phyloP scores from a whole-genome alignment of 2,113 vertebrate genomes.

The Callipepla californica region DNA sequence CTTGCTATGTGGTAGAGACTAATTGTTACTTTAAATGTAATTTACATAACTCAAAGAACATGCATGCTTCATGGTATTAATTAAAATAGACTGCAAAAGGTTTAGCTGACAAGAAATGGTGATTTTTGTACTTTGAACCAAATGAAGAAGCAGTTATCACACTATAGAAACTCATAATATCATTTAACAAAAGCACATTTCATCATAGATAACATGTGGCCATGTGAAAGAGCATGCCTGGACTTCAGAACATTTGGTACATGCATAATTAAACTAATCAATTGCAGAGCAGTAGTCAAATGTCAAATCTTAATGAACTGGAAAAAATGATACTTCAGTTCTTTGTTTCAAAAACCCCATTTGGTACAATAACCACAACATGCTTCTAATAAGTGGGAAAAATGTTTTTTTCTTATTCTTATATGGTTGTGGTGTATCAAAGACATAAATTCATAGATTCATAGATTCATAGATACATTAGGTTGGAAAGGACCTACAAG shows the following conservation, averaged over 20 bases:
- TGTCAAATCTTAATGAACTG: constrained; percentile 66
- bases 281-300: constrained; percentile 49
- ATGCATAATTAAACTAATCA: constrained; percentile 55
- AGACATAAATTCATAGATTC: not conserved
- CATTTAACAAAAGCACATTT: not conserved
- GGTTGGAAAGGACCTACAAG: too few species aligned
- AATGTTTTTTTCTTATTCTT: not conserved
- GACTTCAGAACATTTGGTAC: constrained; percentile 19
- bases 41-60: constrained; percentile 53
- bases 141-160: not conserved
- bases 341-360: constrained; percentile 27
- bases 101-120: not conserved
- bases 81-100: not conserved
- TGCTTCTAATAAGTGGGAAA: not conserved
- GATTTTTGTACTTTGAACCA: not conserved
- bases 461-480: too few species aligned
- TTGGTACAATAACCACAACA: constrained; percentile 6
- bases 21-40: constrained; percentile 22
- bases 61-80: constrained; percentile 20
- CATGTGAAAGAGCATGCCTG: not conserved
- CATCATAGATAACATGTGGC: not conserved
- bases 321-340: constrained; percentile 60
- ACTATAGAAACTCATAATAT: not conserved
- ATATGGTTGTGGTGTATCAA: not conserved
- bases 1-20: constrained; percentile 21